phyloP scores from a whole-genome alignment of 2,888 invertebrate species.

The Galerucella calmariensis region DNA sequence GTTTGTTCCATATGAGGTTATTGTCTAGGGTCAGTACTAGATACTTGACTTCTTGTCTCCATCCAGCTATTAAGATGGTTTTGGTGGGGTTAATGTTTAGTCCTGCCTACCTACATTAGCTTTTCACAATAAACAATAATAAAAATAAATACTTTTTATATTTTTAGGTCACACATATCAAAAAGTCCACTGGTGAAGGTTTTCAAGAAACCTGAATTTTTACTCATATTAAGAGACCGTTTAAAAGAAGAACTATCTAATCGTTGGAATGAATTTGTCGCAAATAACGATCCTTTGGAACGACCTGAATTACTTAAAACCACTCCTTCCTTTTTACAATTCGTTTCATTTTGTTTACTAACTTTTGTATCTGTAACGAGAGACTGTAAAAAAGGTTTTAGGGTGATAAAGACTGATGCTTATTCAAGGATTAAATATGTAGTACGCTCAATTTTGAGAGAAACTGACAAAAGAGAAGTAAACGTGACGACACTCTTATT shows the following conservation, averaged over 20 bases:
- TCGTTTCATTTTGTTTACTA: slow-evolving; percentile 73
- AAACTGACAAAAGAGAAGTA: slow-evolving; percentile 58
- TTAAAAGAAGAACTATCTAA: slow-evolving; percentile 77
- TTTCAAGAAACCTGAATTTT: slow-evolving; percentile 71
- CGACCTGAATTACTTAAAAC: slow-evolving; percentile 74
- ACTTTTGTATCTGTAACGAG: slow-evolving; percentile 73
- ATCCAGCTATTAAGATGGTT: too few species aligned
- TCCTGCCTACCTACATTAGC: too few species aligned
- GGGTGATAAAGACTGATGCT: slow-evolving; percentile 64
- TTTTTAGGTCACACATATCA: slow-evolving; percentile 40
- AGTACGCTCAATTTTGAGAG: slow-evolving; percentile 57
- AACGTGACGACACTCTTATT: slow-evolving; percentile 55
- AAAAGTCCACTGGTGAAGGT: slow-evolving; percentile 69
- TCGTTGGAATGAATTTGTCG: slow-evolving; percentile 84
- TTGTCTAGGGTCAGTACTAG: too few species aligned
- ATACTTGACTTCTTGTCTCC: too few species aligned
- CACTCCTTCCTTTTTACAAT: slow-evolving; percentile 70
- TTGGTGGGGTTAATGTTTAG: too few species aligned
- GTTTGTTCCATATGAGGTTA: too few species aligned
- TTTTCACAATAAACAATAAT: too few species aligned
- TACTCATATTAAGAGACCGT: slow-evolving; percentile 75
- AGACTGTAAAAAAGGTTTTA: slow-evolving; percentile 70
- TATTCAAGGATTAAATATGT: slow-evolving; percentile 66
- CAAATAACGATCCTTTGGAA: slow-evolving; percentile 81
- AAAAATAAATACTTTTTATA: background rate